These are phyloP conservation scores for Mercenaria mercenaria DNA, from an alignment of 1,140 invertebrate species.

Conservation along the genomic window DNA sequence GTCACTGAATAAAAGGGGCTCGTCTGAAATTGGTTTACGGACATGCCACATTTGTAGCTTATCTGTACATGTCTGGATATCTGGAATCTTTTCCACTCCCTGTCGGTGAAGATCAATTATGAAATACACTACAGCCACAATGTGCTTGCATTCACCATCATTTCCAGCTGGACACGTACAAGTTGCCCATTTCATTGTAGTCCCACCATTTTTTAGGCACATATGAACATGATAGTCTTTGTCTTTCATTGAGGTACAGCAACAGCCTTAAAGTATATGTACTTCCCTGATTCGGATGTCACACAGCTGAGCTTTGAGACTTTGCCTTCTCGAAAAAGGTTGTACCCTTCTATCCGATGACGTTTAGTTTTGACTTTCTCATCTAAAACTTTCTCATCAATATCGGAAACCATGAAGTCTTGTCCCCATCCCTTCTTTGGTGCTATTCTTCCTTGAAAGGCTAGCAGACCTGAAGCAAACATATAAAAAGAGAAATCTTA, in stretches of 20 bases:
- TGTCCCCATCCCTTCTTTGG: conserved; percentile 15
- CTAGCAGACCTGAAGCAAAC: conserved; percentile 28
- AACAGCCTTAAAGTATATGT: conserved; percentile 3
- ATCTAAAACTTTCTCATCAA: conserved; percentile 39
- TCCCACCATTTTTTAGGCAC: conserved; percentile 43
- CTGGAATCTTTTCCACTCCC: neutral
- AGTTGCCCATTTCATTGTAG: conserved; percentile 40
- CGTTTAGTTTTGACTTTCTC: conserved; percentile 31
- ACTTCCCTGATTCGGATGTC: conserved; percentile 17
- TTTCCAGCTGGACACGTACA: conserved; percentile 60
- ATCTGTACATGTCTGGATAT: conserved; percentile 50
- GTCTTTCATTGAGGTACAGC: conserved; percentile 42
- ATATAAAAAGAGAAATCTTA: too few relatives aligned
- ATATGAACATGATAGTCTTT: conserved; percentile 29
- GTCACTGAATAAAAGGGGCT: conserved; percentile 55
- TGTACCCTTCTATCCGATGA: conserved; percentile 37
- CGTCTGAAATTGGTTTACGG: conserved; percentile 61
- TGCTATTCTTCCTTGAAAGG: conserved; percentile 34
- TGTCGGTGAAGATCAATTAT: conserved; percentile 53
- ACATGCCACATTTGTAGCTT: too few relatives aligned
- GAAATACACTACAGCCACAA: conserved; percentile 29
- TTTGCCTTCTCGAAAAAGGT: conserved; percentile 30
- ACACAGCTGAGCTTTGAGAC: neutral
- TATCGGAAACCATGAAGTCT: neutral
- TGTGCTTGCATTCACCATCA: conserved; percentile 56